Conservation (phyloP, 1,140 invertebrate genomes). For the Goniozus legneri region DNA sequence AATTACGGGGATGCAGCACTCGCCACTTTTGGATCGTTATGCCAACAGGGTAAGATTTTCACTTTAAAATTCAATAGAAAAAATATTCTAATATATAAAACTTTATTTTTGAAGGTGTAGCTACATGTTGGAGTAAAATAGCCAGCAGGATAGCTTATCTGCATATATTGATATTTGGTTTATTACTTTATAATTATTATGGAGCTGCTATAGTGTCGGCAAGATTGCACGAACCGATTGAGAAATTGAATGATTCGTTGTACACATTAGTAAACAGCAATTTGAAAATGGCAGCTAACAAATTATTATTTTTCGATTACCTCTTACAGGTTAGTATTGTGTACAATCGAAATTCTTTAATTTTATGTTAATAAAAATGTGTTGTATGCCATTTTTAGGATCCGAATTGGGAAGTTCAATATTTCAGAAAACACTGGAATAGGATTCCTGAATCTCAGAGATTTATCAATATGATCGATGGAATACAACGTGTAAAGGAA, state of each 20-base stretch:
- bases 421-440: slow-evolving; percentile 24
- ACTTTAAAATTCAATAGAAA: no score
- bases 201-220: slow-evolving; percentile 22
- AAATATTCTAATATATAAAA: neutral
- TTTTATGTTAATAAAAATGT: neutral
- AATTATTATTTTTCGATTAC: slow-evolving; percentile 11
- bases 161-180: slow-evolving; percentile 18
- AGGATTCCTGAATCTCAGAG: slow-evolving; percentile 17
- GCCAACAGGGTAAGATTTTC: slow-evolving; percentile 36
- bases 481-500: slow-evolving; percentile 15
- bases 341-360: neutral
- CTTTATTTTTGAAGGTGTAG: slow-evolving; percentile 11
- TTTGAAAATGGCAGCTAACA: slow-evolving; percentile 7
- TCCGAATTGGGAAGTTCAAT: slow-evolving; percentile 16
- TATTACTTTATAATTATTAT: slow-evolving; percentile 24
- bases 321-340: slow-evolving; percentile 17
- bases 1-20: no score
- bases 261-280: slow-evolving; percentile 10
- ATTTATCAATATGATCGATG: slow-evolving; percentile 18
- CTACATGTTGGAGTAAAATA: slow-evolving; percentile 3
- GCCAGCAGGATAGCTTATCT: slow-evolving; percentile 18
- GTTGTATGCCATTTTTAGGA: no score
- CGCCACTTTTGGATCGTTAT: slow-evolving; percentile 26
- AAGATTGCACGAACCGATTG: slow-evolving; percentile 15
- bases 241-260: slow-evolving; percentile 26